Evolutionary conservation across 2,888 invertebrate genomes (phyloP).

Genomic region (Drosophila setosimentum): DNA sequence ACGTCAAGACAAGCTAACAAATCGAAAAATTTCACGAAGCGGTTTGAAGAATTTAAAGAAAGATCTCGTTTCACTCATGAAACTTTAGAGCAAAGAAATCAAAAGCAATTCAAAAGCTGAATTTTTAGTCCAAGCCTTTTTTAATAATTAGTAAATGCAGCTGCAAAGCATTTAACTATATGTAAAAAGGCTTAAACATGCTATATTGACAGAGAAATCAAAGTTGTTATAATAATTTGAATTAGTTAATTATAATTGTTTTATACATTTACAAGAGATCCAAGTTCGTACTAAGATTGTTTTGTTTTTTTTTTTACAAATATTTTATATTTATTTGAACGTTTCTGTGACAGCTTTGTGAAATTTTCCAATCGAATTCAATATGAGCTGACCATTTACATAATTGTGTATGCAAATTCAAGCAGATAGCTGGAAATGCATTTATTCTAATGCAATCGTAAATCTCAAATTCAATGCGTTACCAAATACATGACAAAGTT

Average conservation of each 20-base stretch:
- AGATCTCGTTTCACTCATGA: background rate
- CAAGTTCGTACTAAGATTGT: background rate
- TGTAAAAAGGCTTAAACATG: background rate
- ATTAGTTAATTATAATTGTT: background rate
- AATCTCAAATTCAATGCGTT: background rate
- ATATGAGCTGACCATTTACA: background rate
- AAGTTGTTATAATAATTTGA: background rate
- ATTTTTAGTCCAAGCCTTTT: background rate
- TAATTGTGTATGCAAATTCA: background rate
- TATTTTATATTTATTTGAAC: background rate
- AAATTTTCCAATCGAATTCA: background rate
- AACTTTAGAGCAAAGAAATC: background rate
- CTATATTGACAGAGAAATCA: background rate
- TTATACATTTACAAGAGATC: background rate
- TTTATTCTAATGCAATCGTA: background rate
- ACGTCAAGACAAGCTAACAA: slow-evolving; percentile 11
- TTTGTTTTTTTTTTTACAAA: background rate
- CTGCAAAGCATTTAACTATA: background rate
- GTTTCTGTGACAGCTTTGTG: background rate
- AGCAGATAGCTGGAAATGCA: background rate
- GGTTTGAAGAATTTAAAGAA: background rate
- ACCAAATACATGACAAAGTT: background rate
- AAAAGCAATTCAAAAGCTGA: background rate
- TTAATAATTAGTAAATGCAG: background rate
- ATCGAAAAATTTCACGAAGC: slow-evolving; percentile 23